A percentile compares a stretch with the other conserved stretches of the same genome.
Evolutionary conservation across 2,888 invertebrate species (phyloP).

Genomic region (Pristionchus fissidentatus): DNA sequence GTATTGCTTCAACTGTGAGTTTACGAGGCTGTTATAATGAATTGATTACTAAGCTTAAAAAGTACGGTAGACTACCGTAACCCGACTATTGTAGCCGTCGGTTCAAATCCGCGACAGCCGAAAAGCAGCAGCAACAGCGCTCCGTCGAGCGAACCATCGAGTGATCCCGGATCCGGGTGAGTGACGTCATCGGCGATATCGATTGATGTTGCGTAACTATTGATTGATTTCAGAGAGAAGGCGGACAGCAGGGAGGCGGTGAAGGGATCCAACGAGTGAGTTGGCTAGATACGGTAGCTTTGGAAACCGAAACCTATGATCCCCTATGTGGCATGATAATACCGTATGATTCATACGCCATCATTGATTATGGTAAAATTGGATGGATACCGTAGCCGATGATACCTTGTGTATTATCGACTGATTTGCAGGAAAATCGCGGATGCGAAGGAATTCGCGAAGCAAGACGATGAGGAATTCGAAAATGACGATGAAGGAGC

Average conservation of each 20-base stretch:
- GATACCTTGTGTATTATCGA: not conserved
- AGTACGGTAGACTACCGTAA: not conserved
- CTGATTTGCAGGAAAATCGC: constrained; percentile 21
- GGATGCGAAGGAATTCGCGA: constrained; percentile 26
- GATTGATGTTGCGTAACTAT: not conserved
- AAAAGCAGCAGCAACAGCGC: not conserved
- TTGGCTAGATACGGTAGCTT: not conserved
- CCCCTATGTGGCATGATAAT: no score
- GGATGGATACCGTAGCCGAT: constrained; percentile 3
- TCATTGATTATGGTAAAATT: no score
- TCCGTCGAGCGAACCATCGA: constrained; percentile 5
- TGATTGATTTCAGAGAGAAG: not conserved
- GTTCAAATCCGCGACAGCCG: no score
- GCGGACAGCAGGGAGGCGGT: not conserved
- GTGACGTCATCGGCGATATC: not conserved
- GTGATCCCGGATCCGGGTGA: not conserved
- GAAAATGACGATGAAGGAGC: constrained; percentile 15
- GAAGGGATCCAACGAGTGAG: constrained; percentile 26
- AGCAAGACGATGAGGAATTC: constrained; percentile 12
- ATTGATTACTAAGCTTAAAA: no score
- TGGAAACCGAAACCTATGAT: not conserved
- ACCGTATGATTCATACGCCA: no score
- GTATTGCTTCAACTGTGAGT: no score
- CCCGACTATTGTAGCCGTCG: not conserved
- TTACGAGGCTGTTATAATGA: no score